Evolutionary conservation across 2,113 vertebrate species (phyloP), one percentile per base, ranked within the genome.

Genomic region (Callocephalon fimbriatum): DNA sequence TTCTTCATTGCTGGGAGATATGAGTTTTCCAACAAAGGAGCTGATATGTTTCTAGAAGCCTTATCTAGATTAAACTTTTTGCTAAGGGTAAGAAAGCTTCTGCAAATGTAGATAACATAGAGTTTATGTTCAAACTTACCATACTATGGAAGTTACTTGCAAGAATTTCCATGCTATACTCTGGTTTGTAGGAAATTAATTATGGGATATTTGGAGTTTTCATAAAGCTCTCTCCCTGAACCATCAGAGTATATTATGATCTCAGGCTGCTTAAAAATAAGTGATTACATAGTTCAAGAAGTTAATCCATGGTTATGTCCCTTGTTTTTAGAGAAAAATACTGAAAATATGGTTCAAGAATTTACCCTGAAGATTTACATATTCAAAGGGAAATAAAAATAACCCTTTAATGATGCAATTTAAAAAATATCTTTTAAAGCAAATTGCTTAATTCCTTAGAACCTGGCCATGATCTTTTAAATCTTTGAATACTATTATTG

Each of bases 1-100:
- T 99, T 99, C 97, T 99, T 99, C 98, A 99, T 99, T 42, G 99
- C 99, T 40, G 99, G 99, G 32, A 99, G 99, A 63, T 99, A 99
- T 0, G 99, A 99, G 85, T 99, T 99, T 98, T 99, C 99, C 53
- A 99, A 99, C 97, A 99, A 99, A 95, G 99, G 99, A 92, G 99
- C 99, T 9, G 99, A 99, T 95, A 98, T 99, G 92, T 99, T 99
- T 96, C 97, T 99, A 32, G 99, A 99, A 94, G 98, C 99, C 5
- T 98, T 99, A 89, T 99, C 99, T 95, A 99, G 99, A 97, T 97
- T 99, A 53, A 99, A 99, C 93, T 99, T 99, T 96, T 97, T 99
- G 42, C 98, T 99, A 44, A 98, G 99, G 98, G 99, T 99, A 98
- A 98, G 98, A 48, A 96, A 96, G 15, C 32, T 77, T 40, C 61